Percentiles rank a stretch among this genome's conserved stretches.
Conservation (phyloP, 2,888 invertebrate species). For the Pomacea canaliculata region DNA sequence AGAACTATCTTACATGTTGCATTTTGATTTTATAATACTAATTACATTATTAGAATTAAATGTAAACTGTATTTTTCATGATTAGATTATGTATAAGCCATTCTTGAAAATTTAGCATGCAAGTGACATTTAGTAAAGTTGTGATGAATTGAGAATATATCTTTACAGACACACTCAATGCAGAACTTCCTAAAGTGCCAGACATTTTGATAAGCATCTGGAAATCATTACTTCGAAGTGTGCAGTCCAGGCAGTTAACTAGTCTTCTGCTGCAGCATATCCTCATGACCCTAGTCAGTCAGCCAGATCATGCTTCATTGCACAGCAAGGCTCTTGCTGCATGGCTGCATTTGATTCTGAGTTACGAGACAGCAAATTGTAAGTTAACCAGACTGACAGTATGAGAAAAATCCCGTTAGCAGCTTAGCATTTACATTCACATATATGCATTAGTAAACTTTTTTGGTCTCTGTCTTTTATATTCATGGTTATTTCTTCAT, state of each 20-base stretch:
- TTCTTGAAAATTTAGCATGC: too few relatives aligned
- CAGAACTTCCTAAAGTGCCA: constrained; percentile 28
- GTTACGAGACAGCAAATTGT: constrained; percentile 16
- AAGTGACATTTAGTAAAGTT: too few relatives aligned
- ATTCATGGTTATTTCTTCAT: neutral
- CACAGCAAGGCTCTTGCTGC: constrained; percentile 26
- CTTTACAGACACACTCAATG: constrained; percentile 24
- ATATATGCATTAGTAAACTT: neutral
- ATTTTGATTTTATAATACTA: too few relatives aligned
- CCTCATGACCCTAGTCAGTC: constrained; percentile 17
- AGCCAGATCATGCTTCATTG: constrained; percentile 21
- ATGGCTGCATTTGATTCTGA: constrained; percentile 29
- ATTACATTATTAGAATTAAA: too few relatives aligned
- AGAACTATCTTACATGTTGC: too few relatives aligned
- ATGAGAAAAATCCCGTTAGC: neutral
- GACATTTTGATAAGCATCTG: constrained; percentile 24
- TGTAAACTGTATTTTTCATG: too few relatives aligned
- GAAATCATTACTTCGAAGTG: constrained; percentile 28
- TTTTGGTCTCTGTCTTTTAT: neutral
- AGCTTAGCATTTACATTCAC: neutral
- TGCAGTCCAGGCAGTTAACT: constrained; percentile 19
- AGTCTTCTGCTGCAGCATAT: constrained; percentile 26
- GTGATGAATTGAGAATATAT: neutral
- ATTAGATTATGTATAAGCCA: too few relatives aligned
- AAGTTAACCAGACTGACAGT: neutral